phyloP scores from a whole-genome alignment of 2,888 invertebrate species.

The Dorcus hopei region DNA sequence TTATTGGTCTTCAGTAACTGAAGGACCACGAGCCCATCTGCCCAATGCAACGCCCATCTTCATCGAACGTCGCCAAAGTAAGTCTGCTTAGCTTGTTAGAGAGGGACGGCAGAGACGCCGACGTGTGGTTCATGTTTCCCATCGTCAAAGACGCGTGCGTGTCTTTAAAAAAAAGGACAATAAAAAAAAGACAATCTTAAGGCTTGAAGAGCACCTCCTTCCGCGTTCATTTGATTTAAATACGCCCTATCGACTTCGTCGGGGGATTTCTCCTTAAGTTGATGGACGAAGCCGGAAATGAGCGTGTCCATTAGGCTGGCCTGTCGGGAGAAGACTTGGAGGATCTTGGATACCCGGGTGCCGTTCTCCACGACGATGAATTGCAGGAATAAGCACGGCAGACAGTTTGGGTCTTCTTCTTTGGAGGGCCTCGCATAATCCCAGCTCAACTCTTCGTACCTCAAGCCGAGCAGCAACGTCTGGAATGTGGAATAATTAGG shows the following conservation, averaged over 20 bases:
- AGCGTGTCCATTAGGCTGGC: constrained; percentile 85
- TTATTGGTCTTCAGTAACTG: constrained; percentile 49
- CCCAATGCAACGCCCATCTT: constrained; percentile 81
- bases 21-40: constrained; percentile 84
- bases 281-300: constrained; percentile 78
- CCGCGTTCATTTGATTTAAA: constrained; percentile 36
- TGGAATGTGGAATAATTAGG: constrained; percentile 39
- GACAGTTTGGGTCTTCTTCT: constrained; percentile 78
- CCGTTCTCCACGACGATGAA: constrained; percentile 79
- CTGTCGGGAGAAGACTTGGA: constrained; percentile 70
- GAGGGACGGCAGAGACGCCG: constrained; percentile 62
- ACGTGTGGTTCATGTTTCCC: constrained; percentile 39
- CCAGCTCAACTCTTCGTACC: constrained; percentile 90
- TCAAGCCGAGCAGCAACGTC: constrained; percentile 79
- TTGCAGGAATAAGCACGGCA: constrained; percentile 90
- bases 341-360: constrained; percentile 73
- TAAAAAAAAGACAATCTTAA: not conserved
- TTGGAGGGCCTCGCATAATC: constrained; percentile 86
- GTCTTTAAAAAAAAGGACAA: constrained; percentile 38
- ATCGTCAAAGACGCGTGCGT: constrained; percentile 48
- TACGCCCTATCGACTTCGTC: constrained; percentile 50
- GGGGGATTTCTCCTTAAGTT: constrained; percentile 55
- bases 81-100: constrained; percentile 83
- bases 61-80: constrained; percentile 86
- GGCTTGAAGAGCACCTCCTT: constrained; percentile 32